These are phyloP conservation scores for Petrocephalus zakoni DNA, from an alignment of 2,113 vertebrate genomes.

Conservation along the genomic window DNA sequence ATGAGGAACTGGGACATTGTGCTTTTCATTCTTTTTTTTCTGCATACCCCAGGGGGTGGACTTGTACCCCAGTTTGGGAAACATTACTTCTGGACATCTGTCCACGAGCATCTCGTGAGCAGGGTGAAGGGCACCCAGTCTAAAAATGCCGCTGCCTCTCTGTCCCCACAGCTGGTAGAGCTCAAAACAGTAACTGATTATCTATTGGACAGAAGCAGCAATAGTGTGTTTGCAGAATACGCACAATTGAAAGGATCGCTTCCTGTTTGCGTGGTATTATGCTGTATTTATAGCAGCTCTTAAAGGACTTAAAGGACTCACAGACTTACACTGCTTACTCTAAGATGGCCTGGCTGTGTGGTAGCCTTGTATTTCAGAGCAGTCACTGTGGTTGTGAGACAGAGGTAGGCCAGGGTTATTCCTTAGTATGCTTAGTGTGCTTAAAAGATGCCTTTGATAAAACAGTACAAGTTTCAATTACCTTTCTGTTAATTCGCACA, in stretches of 20 bases:
- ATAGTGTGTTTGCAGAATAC: not conserved
- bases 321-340: not conserved
- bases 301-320: not conserved
- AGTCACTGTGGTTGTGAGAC: not conserved
- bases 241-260: not conserved
- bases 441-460: not conserved
- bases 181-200: not conserved
- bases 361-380: not conserved
- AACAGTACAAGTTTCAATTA: not conserved
- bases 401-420: not conserved
- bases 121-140: not conserved
- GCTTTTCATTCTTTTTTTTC: not conserved
- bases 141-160: not conserved
- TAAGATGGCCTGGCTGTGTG: not conserved
- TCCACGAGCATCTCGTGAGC: not conserved
- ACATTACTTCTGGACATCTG: not conserved
- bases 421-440: not conserved
- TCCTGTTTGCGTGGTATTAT: not conserved
- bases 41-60: not conserved
- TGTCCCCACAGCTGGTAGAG: not conserved
- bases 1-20: not conserved
- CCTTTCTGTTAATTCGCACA: not conserved
- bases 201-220: not conserved
- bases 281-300: not conserved
- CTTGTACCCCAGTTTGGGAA: not conserved